These are phyloP conservation scores for Sminthurides bifidus DNA, from an alignment of 1,140 invertebrate species.

Conservation along the genomic window DNA sequence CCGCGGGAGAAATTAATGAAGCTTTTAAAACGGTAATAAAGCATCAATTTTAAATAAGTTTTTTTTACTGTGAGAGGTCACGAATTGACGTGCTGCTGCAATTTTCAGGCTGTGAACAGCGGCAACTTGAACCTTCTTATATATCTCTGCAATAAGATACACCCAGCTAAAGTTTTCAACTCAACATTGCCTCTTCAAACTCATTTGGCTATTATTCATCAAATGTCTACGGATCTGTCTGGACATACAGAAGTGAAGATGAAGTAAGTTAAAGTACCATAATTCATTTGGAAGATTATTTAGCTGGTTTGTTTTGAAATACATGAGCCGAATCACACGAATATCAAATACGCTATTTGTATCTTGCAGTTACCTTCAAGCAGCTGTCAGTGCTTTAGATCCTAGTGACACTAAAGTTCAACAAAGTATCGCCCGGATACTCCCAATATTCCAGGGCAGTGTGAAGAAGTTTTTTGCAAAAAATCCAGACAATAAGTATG, in stretches of 20 bases:
- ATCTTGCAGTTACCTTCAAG: conserved; percentile 22
- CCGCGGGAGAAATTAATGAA: conserved; percentile 22
- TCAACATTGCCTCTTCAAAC: conserved; percentile 14
- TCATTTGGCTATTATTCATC: conserved; percentile 25
- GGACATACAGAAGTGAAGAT: conserved; percentile 27
- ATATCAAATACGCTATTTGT: background rate
- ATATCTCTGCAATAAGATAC: conserved; percentile 21
- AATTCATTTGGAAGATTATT: background rate
- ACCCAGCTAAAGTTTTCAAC: conserved; percentile 17
- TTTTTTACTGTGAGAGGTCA: background rate
- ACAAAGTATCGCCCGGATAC: conserved; percentile 21
- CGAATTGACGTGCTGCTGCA: background rate
- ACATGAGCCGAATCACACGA: background rate
- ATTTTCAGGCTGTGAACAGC: conserved; percentile 16
- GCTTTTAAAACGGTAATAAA: conserved; percentile 22
- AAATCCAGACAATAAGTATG: conserved; percentile 21
- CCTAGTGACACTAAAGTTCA: conserved; percentile 11
- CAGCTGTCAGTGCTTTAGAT: conserved; percentile 16
- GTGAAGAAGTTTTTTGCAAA: conserved; percentile 13
- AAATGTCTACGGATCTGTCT: conserved; percentile 21
- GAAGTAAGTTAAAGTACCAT: conserved; percentile 13
- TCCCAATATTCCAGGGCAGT: conserved; percentile 24
- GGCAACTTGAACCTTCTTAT: conserved; percentile 17
- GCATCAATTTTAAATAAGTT: background rate
- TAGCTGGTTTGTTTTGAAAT: background rate